Evolutionary conservation across 2,797 vertebrate species (phyloP), one percentile per base, ranked within the genome.

Genomic region (Sebastes wilsoni): DNA sequence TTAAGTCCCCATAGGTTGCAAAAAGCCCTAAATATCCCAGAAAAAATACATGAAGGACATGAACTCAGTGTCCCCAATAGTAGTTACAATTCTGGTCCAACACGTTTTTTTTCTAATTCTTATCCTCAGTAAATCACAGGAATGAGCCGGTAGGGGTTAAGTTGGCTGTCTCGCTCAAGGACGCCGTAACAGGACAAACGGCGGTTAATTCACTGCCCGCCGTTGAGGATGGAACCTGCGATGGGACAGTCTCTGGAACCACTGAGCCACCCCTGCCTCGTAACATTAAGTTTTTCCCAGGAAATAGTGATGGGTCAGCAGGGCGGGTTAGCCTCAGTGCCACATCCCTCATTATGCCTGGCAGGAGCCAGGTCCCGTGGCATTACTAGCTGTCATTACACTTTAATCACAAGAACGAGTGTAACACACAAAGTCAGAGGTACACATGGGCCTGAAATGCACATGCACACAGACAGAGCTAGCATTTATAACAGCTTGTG

Each of bases 341-440:
- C 80, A 55, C 54, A 81, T 87, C 75, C 67, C 78, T 92, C 91
- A 92, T 92, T 93, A 92, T 58, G 80, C 84, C 79, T 90, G 90
- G 84, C 91, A 90, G 88, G 79, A 83, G 71, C 75, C 9, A 5
- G 32, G 76, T 88, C 90, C 83, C 73, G n/a, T 27, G 81, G 75
- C 82, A 77, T 81, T 68, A 71, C 75, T 34, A 60, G 77, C 79
- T 59, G 83, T 84, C 89, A 85, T 92, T 89, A 89, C 25, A 68
- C 82, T 91, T 88, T 92, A 91, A 93, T 92, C 84, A 87, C 76
- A 83, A 77, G 82, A 79, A 87, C 32, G 76, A 81, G 30, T 75
- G 25, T 20, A 8, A 9, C 84, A 68, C 69, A 79, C 71, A 82
- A 66, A 86, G 70, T 62, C 82, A 82, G 25, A 82, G 72, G 49